These are phyloP conservation scores for Agrotis ipsilon DNA, from an alignment of 2,888 invertebrate genomes.

Conservation along the genomic window DNA sequence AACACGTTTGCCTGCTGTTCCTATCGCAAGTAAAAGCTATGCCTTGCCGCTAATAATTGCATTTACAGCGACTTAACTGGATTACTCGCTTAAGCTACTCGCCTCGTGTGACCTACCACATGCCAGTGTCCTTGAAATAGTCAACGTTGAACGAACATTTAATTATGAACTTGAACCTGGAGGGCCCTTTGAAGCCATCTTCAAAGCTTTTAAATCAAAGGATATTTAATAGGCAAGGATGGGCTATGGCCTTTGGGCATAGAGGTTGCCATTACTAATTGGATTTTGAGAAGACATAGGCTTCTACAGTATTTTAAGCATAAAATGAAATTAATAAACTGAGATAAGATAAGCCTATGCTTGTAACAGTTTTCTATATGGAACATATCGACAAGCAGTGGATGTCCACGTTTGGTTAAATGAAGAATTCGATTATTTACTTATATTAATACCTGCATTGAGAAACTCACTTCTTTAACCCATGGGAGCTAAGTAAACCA, in stretches of 20 bases:
- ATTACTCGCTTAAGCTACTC: neutral
- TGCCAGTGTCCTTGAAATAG: neutral
- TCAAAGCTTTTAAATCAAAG: slow-evolving; percentile 14
- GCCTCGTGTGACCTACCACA: neutral
- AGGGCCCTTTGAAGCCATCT: slow-evolving; percentile 15
- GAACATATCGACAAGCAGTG: neutral
- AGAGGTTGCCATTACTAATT: slow-evolving; percentile 19
- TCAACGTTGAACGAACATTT: neutral
- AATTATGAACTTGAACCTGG: slow-evolving; percentile 1
- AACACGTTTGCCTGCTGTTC: too few species aligned
- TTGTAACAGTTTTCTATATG: neutral
- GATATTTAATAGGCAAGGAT: neutral
- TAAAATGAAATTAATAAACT: neutral
- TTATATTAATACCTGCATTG: neutral
- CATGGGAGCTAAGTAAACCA: neutral
- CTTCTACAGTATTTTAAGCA: neutral
- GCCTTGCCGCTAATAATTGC: slow-evolving; percentile 1
- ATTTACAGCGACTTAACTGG: neutral
- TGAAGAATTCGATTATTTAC: neutral
- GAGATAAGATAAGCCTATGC: neutral
- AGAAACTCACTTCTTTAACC: neutral
- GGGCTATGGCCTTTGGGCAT: neutral
- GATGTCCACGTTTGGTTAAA: neutral
- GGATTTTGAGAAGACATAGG: slow-evolving; percentile 1
- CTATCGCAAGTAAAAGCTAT: too few species aligned